Conservation (phyloP, 2,113 vertebrate species). For the Cyprinodon tularosa region DNA sequence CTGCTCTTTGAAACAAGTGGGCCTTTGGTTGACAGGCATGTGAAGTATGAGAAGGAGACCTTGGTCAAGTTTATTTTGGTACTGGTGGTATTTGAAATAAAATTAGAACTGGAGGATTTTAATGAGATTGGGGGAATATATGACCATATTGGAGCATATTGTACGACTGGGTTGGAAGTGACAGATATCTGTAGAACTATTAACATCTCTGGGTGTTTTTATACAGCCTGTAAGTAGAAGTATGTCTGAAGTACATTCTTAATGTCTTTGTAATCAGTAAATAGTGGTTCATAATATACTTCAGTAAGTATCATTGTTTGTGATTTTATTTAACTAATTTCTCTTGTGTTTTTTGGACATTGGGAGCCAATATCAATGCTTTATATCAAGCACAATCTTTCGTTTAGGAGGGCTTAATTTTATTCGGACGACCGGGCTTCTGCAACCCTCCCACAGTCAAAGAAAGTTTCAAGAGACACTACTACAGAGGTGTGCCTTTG, state of each 20-base stretch:
- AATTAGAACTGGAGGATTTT: slow-evolving; percentile 53
- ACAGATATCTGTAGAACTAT: slow-evolving; percentile 42
- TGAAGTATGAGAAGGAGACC: slow-evolving; percentile 34
- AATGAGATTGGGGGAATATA: slow-evolving; percentile 43
- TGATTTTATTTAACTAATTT: slow-evolving; percentile 27
- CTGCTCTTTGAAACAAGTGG: slow-evolving; percentile 27
- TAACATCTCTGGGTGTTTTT: slow-evolving; percentile 26
- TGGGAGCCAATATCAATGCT: too few relatives aligned
- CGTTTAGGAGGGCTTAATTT: too few relatives aligned
- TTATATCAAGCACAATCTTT: too few relatives aligned
- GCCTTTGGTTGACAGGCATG: slow-evolving; percentile 38
- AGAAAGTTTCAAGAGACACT: too few relatives aligned
- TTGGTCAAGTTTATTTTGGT: slow-evolving; percentile 57
- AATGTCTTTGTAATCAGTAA: slow-evolving; percentile 32
- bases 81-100: slow-evolving; percentile 49
- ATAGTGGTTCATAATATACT: slow-evolving; percentile 26
- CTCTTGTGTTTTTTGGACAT: not conserved
- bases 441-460: too few relatives aligned
- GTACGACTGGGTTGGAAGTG: slow-evolving; percentile 31
- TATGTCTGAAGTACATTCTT: slow-evolving; percentile 29
- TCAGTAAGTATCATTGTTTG: slow-evolving; percentile 29
- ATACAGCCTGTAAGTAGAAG: slow-evolving; percentile 31
- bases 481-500: too few relatives aligned
- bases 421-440: too few relatives aligned
- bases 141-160: slow-evolving; percentile 3